Base-by-base conservation (phyloP, 2,888 invertebrate genomes). In the Cantharis rustica region DNA sequence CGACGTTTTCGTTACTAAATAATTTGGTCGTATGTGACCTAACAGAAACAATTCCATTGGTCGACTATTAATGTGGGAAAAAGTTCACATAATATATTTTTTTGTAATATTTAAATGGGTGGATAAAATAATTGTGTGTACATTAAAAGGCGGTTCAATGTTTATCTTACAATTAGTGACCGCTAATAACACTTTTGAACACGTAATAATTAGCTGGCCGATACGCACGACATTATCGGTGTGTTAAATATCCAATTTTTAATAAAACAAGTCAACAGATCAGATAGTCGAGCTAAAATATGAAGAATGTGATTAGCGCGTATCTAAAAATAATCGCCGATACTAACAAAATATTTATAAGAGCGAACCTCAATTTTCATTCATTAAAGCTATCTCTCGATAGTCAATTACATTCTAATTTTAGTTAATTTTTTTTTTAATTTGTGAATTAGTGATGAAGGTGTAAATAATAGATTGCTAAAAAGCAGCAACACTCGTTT, bases 91-190 rank as follows among this genome's bases (percentile, higher is more conserved):
- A n/a, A n/a, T n/a, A 47, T 47, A 47, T 47, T 47, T 47, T 47
- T 47, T 47, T 47, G 47, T 47, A 47, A 47, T 47, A 47, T 47
- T 47, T 47, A n/a, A 47, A 47, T 47, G 47, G 47, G 47, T 9
- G 47, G 47, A 47, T 47, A 47, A 47, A 75, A 79, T 78, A 79
- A 79, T 79, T 78, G 72, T 75, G 73, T 78, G 77, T 77, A 72
- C 79, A 76, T 75, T 69, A 75, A 76, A 78, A 78, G 77, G 76
- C 76, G 76, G 75, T 74, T 75, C 77, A 68, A 71, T 74, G 75
- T 79, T 79, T 79, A 66, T 71, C 71, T 77, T 79, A 73, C 77
- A 79, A 79, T 79, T 79, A 72, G 71, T 75, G 62, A 76, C 68
- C 68, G 68, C 72, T 77, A 79, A 79, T 74, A 73, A 72, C 74